These are phyloP conservation scores for Aeoliscus strigatus DNA, from an alignment of 2,797 vertebrate genomes.

Conservation along the genomic window DNA sequence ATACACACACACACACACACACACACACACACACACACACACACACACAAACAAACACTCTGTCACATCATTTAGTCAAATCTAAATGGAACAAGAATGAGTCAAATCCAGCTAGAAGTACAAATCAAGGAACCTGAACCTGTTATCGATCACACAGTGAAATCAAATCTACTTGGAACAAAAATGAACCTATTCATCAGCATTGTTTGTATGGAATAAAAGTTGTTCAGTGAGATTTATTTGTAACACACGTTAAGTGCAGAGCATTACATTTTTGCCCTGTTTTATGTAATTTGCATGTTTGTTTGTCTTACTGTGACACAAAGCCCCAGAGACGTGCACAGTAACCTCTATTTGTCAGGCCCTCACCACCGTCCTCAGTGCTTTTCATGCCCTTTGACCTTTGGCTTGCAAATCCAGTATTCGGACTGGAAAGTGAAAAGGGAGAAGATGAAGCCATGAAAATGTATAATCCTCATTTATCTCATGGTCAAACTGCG, in stretches of 20 bases:
- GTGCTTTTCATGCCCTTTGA: slow-evolving; percentile 26
- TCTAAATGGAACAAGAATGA: no score
- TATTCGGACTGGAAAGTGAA: slow-evolving; percentile 26
- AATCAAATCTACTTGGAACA: no score
- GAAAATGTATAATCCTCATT: slow-evolving; percentile 6
- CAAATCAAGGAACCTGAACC: no score
- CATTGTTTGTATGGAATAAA: no score
- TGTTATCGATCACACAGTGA: no score
- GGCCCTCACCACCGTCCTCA: slow-evolving; percentile 27
- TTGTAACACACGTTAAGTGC: slow-evolving; percentile 40
- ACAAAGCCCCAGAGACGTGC: slow-evolving; percentile 10
- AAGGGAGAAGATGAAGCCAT: slow-evolving; percentile 6
- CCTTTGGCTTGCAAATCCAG: slow-evolving; percentile 28
- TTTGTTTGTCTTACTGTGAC: slow-evolving; percentile 26
- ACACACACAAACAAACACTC: no score
- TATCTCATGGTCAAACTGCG: slow-evolving; percentile 18
- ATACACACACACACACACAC: no score
- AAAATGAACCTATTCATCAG: no score
- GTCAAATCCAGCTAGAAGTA: no score
- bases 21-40: no score
- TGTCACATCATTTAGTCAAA: no score
- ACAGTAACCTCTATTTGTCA: slow-evolving; percentile 21
- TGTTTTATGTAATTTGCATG: slow-evolving; percentile 35
- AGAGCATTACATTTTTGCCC: slow-evolving; percentile 23
- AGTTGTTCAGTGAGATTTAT: slow-evolving; percentile 30